phyloP scores from a whole-genome alignment of 2,888 invertebrate species.

The Hypercompe scribonia region DNA sequence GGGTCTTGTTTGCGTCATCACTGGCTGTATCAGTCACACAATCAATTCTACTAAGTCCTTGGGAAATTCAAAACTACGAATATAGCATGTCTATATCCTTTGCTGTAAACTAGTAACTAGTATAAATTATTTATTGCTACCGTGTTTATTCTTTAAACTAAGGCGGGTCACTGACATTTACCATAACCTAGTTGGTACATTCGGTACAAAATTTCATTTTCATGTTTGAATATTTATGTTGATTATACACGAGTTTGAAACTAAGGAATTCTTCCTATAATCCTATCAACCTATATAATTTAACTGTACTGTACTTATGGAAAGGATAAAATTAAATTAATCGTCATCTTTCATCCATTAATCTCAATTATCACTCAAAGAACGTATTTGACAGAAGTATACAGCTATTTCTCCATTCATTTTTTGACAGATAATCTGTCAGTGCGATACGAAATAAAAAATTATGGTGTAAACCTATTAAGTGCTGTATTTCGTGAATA shows the following conservation, averaged over 20 bases:
- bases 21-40: background rate
- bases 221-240: background rate
- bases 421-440: too few species aligned
- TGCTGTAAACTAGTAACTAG: too few species aligned
- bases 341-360: too few species aligned
- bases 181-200: background rate
- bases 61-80: background rate
- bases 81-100: too few species aligned
- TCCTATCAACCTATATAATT: background rate
- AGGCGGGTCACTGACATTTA: background rate
- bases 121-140: background rate
- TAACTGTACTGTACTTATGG: background rate
- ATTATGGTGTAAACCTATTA: too few species aligned
- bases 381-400: too few species aligned
- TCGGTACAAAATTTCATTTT: background rate
- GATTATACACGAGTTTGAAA: background rate
- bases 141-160: background rate
- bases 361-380: too few species aligned
- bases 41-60: background rate
- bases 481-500: too few species aligned
- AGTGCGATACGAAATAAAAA: too few species aligned
- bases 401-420: too few species aligned
- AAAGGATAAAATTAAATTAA: too few species aligned
- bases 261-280: background rate
- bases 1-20: background rate